Base-by-base conservation (phyloP, 1,140 invertebrate species). In the Bombus superbus region DNA sequence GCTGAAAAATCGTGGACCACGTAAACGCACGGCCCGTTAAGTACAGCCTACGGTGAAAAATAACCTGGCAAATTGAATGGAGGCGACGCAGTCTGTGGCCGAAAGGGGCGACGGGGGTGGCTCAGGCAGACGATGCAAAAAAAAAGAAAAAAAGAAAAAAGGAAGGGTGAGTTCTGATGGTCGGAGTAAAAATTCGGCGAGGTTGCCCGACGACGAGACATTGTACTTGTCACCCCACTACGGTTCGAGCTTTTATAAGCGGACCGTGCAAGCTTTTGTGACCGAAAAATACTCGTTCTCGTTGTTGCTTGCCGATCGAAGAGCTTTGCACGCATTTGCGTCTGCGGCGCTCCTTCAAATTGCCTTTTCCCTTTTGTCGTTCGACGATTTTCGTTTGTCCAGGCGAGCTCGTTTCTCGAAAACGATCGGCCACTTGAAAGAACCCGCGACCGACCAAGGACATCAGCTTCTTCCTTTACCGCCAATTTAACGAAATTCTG, bases 21-120 rank as follows among this genome's bases (percentile, higher is more conserved):
- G 69, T 84, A 83, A 68, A 84, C 81, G 81, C 75, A 83, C 42
- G 68, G 47, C 75, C 71, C 53, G 86, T 85, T 89, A 89, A 88
- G 83, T 86, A 89, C 80, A 62, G 86, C 68, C 86, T 75, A 73
- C 64, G 78, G 79, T 89, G 86, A 88, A 88, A 88, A 88, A 88
- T 88, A 88, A 82, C 87, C 79, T 74, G 59, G 79, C 75, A 88
- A 88, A 88, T 88, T 88, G 87, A 88, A 88, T 86, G 83, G 87
- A 85, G 86, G 83, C 85, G 81, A 86, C 62, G 59, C 44, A 72
- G 86, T 68, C 66, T 72, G 73, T 8, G 59, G 38, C 53, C 13
- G 38, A 73, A 32, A 42, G 64, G 66, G 38, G 32, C 2, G 22
- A 25, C 6, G n/a, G 59, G 66, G 44, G 32, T 11, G 6, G 62